phyloP scores from a whole-genome alignment of 1,140 invertebrate species.

The Episyrphus balteatus region DNA sequence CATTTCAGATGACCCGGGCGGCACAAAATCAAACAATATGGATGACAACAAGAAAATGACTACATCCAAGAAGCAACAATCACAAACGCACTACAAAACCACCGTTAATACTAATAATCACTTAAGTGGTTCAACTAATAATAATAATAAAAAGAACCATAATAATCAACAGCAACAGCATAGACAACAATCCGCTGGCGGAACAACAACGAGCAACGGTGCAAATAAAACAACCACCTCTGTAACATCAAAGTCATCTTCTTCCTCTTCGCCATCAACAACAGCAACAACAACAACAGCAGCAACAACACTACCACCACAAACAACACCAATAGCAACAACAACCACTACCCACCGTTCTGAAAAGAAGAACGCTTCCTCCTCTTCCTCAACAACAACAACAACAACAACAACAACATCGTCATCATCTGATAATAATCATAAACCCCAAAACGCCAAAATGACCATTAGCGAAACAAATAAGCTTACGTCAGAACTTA shows the following conservation, averaged over 20 bases:
- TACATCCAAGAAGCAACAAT: not conserved
- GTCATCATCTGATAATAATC: constrained; percentile 14
- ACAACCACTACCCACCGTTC: constrained; percentile 3
- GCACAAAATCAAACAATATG: constrained; percentile 15
- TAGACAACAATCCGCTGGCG: constrained; percentile 6
- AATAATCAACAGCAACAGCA: constrained; percentile 1
- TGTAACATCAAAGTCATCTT: not conserved
- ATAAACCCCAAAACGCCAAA: constrained; percentile 6
- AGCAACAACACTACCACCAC: constrained; percentile 10
- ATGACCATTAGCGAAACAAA: constrained; percentile 15
- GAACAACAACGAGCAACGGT: constrained; percentile 1
- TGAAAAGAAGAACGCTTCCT: constrained; percentile 9
- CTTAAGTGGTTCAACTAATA: not conserved
- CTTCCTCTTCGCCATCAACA: constrained; percentile 5
- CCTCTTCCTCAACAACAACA: constrained; percentile 11
- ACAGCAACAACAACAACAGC: constrained; percentile 7
- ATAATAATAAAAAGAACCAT: constrained; percentile 1
- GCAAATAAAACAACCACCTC: not conserved
- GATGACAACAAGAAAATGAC: not conserved
- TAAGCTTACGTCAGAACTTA: constrained; percentile 15
- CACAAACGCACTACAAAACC: constrained; percentile 15
- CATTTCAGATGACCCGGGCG: constrained; percentile 24
- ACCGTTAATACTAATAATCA: constrained; percentile 11
- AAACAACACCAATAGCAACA: not conserved
- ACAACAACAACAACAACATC: constrained; percentile 10